Percentiles rank a stretch among this genome's conserved stretches.
Conservation (phyloP, 2,113 vertebrate genomes). For the Aegithalos caudatus region DNA sequence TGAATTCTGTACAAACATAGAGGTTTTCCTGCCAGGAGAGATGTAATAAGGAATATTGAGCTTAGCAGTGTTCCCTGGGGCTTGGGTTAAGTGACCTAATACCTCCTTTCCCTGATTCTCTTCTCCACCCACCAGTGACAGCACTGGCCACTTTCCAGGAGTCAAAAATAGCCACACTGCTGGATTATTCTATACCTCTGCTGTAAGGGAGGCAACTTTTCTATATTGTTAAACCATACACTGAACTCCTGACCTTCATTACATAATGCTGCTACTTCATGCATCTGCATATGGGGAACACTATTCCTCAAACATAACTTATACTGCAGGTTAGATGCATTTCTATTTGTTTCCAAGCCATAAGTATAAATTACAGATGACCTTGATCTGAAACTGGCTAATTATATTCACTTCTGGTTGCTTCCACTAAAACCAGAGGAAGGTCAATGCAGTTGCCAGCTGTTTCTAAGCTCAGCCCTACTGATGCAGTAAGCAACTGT, state of each 20-base stretch:
- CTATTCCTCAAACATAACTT: neutral
- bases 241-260: neutral
- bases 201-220: neutral
- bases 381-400: neutral
- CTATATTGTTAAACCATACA: neutral
- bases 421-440: neutral
- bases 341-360: neutral
- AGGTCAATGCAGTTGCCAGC: neutral
- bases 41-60: neutral
- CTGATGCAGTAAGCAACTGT: neutral
- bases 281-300: neutral
- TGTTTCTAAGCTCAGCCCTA: neutral
- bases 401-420: neutral
- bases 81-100: conserved; percentile 36
- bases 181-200: neutral
- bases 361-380: neutral
- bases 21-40: neutral
- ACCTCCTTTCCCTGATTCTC: conserved; percentile 3
- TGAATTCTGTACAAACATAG: neutral
- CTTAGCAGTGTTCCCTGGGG: neutral
- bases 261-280: neutral
- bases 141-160: neutral
- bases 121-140: conserved; percentile 1
- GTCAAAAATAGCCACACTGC: neutral
- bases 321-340: accelerated